Evolutionary conservation across 2,797 vertebrate genomes (phyloP).

Genomic region (Lerista edwardsae): DNA sequence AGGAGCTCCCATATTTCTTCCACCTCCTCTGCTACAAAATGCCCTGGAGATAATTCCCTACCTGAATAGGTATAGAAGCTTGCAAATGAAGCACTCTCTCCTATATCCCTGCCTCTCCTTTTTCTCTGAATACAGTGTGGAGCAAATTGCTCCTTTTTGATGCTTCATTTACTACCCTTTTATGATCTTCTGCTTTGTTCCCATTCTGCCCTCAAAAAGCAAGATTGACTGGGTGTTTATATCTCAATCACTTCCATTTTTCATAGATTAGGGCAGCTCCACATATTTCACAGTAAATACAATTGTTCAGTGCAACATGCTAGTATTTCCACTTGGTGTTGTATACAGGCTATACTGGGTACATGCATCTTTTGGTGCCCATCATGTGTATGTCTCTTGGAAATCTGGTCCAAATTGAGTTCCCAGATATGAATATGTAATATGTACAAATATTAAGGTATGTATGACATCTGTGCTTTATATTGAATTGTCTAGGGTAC

Average conservation of each 20-base stretch:
- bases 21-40: constrained; percentile 9
- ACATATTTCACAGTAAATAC: background rate
- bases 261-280: background rate
- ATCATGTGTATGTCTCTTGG: background rate
- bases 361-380: background rate
- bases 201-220: background rate
- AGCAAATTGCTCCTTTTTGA: background rate
- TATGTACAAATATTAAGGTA: no score
- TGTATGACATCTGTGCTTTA: background rate
- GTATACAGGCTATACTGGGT: background rate
- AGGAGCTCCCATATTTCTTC: constrained; percentile 30
- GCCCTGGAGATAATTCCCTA: background rate
- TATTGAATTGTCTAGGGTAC: background rate
- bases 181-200: fast-evolving
- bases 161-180: background rate
- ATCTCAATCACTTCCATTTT: background rate
- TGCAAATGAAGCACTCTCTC: background rate
- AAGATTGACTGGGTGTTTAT: background rate
- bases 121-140: background rate
- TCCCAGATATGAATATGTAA: background rate
- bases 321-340: background rate
- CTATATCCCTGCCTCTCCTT: fast-evolving
- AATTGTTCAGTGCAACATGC: background rate
- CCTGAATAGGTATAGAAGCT: background rate
- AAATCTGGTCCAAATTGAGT: background rate